Evolutionary conservation across 2,888 invertebrate genomes (phyloP), one percentile per base, ranked within the genome.

Genomic region (Metalampra italica): DNA sequence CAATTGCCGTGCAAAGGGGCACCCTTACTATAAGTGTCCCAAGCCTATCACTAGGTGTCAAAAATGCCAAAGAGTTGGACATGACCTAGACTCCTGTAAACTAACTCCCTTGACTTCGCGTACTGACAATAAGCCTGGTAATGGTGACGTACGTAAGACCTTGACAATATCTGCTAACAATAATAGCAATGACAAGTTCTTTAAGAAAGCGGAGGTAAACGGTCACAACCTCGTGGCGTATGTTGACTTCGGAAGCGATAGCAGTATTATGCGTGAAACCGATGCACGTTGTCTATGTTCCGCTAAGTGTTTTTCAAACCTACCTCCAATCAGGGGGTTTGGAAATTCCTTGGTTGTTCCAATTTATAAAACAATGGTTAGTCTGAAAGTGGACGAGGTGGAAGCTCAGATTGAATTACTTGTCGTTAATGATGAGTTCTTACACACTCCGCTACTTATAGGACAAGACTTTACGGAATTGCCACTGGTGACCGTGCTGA

Each of bases 191-290:
- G 47, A 52, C n/a, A 57, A 57, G 14, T 55, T 43, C 43, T 50
- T 15, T 38, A 57, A 57, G 44, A 30, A 36, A 7, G 34, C 49
- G 11, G 9, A 15, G 12, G 45, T 54, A 7, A 49, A 52, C 37
- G 47, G 37, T 29, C 15, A 45, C 14, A n/a, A n/a, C 8, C 45
- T 55, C 3, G 37, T 32, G 8, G 49, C 49, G 9, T 58, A 41
- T 37, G 42, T 58, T n/a, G 55, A 58, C 37, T 58, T 58, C 34
- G 55, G 55, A 11, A 55, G 53, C 30, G 51, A 58, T 9, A 51
- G 55, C 15, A 51, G 46, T 30, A 37, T 58, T 0, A 46, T 56
- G 9, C 50, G 49, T 5, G 14, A 49, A 12, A 38, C 51, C 29
- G 47, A 46, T 39, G 56, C 56, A 8, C 11, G 46, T 8, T 7